Percentiles rank a stretch among this genome's conserved stretches.
Evolutionary conservation across 2,797 vertebrate species (phyloP).

Genomic region (Melanotaenia boesemani): DNA sequence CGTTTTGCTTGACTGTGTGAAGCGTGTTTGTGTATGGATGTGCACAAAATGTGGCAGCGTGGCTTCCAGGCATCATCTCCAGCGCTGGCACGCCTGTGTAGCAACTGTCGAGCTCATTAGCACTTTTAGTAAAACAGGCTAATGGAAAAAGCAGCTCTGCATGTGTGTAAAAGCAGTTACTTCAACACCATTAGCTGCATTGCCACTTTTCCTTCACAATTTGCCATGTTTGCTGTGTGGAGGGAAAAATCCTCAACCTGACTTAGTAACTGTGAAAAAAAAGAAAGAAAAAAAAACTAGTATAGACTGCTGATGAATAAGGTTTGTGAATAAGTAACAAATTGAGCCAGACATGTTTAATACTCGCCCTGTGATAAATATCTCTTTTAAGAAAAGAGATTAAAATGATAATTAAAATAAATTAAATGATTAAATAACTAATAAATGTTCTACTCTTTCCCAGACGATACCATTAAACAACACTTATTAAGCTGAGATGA

Average conservation of each 20-base stretch:
- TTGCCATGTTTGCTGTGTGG: not conserved
- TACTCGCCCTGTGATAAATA: no score
- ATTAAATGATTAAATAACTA: no score
- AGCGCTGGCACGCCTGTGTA: conserved; percentile 21
- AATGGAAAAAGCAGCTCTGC: conserved; percentile 38
- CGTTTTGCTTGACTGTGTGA: conserved; percentile 1
- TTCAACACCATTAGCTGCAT: conserved; percentile 34
- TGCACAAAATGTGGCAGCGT: conserved; percentile 2
- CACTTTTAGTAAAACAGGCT: conserved; percentile 43
- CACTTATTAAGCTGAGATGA: no score
- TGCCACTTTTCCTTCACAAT: not conserved
- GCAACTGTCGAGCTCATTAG: conserved; percentile 49
- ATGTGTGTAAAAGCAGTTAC: conserved; percentile 32
- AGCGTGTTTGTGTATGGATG: not conserved
- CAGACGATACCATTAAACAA: no score
- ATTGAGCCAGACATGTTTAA: no score
- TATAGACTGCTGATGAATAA: no score
- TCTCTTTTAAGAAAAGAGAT: no score
- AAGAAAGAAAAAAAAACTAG: no score
- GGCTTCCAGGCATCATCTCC: conserved; percentile 46
- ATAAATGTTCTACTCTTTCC: no score
- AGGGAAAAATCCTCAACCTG: not conserved
- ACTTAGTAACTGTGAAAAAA: not conserved
- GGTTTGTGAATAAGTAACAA: no score
- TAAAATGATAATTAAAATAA: no score